phyloP scores from a whole-genome alignment of 2,888 invertebrate genomes.

The Diploptera punctata region DNA sequence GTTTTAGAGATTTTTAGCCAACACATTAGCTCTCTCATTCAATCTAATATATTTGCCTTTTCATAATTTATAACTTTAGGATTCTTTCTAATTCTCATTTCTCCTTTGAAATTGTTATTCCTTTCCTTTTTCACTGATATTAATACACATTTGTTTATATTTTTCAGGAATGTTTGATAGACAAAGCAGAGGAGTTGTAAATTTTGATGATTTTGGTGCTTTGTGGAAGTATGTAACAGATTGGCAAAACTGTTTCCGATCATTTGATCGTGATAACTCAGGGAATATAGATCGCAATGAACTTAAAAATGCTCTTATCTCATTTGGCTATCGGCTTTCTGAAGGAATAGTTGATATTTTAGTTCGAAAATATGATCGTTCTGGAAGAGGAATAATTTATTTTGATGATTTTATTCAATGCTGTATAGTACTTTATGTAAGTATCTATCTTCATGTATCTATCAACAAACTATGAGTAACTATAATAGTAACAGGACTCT shows the following conservation, averaged over 20 bases:
- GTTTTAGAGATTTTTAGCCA: no score
- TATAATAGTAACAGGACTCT: no score
- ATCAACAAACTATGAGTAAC: background rate
- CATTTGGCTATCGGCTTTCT: slow-evolving; percentile 89
- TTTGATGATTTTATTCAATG: slow-evolving; percentile 99
- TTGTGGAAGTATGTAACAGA: slow-evolving; percentile 98
- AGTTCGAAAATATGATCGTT: slow-evolving; percentile 92
- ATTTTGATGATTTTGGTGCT: slow-evolving; percentile 94
- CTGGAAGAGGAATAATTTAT: slow-evolving; percentile 87
- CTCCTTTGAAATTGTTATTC: no score
- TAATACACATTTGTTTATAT: no score
- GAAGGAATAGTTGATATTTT: slow-evolving; percentile 81
- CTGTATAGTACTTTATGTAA: slow-evolving; percentile 91
- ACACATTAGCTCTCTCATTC: no score
- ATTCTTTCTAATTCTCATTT: no score
- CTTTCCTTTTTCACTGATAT: no score
- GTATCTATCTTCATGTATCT: slow-evolving; percentile 53
- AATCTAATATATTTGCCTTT: no score
- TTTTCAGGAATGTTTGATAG: slow-evolving; percentile 81
- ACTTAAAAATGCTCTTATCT: slow-evolving; percentile 86
- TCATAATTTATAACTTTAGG: no score
- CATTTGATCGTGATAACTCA: slow-evolving; percentile 91
- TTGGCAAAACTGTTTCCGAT: slow-evolving; percentile 95
- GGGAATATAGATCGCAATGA: slow-evolving; percentile 90
- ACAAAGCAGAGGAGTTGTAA: slow-evolving; percentile 86